Base-by-base conservation (phyloP, 2,113 vertebrate genomes). In the Megatriorchis doriae region DNA sequence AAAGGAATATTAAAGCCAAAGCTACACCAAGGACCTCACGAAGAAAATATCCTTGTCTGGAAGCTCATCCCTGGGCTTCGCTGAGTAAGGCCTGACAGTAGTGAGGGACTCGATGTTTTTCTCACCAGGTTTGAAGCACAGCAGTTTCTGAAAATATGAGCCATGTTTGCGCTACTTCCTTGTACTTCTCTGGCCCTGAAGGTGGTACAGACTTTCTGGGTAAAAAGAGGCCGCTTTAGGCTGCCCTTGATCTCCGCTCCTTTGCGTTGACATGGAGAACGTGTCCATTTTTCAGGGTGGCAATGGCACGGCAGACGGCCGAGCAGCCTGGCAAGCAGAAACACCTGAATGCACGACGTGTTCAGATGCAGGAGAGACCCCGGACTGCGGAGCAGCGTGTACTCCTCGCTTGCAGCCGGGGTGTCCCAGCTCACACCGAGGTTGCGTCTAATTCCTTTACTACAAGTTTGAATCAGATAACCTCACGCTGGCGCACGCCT, bases 401-500 rank as follows among this genome's bases (percentile, higher is more conserved):
- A 2, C 45, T 29, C n/a, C 22, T 47, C n/a, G 10, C 45, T 29
- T 9, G 10, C 29, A 40, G 21, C 26, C 31, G 10, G 47, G 31
- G 32, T 3, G 8, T 27, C 45, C 77, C 72, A 10, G 29, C 32
- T 47, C 43, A 70, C 42, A 19, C 26, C 1, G 0, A 11, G 18
- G 34, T 26, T 59, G 25, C 19, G 7, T 36, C 55, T 40, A 32
- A 36, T 40, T 66, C 53, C 75, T 77, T 18, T 29, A 45, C 29
- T 45, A 10, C 14, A 47, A 31, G 16, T 85, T 31, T 31, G n/a
- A n/a, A 50, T 18, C 36, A 16, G 58, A 20, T 7, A 61, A 47
- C 1, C 1, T 71, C 18, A 36, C 0, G 0, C 22, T 40, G 23
- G 48, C 3, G 0, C 32, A 6, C 3, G 4, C 18, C 45, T n/a